Conservation (phyloP, 2,888 invertebrate genomes). For the Chymomyza procnemis region DNA sequence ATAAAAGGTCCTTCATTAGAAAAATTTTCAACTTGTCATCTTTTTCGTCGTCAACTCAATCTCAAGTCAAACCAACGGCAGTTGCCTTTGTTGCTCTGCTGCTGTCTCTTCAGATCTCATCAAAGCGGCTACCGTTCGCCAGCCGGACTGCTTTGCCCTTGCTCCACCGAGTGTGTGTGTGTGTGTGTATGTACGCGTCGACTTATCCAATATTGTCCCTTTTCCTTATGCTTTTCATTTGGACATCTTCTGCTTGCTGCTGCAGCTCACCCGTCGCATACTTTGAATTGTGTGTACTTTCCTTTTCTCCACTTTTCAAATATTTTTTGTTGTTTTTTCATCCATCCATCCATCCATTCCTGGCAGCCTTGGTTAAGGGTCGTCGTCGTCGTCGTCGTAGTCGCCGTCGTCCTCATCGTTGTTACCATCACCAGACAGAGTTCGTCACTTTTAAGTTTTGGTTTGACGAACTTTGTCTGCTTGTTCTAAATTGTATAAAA, state of each 20-base stretch:
- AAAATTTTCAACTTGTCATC: constrained; percentile 74
- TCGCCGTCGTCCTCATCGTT: too few species aligned
- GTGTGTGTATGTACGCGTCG: too few species aligned
- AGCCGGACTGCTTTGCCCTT: constrained; percentile 40
- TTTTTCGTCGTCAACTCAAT: constrained; percentile 73
- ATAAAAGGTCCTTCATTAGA: constrained; percentile 72
- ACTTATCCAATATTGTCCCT: constrained; percentile 70
- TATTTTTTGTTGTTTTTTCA: constrained; percentile 37
- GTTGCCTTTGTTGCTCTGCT: constrained; percentile 49
- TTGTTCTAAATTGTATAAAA: not conserved
- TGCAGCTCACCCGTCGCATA: not conserved
- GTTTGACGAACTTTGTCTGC: constrained; percentile 60
- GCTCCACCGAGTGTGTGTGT: constrained; percentile 41
- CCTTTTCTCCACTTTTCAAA: constrained; percentile 22
- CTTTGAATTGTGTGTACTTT: constrained; percentile 35
- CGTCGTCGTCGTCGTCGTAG: constrained; percentile 5
- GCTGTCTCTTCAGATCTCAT: constrained; percentile 64
- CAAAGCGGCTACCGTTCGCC: constrained; percentile 6
- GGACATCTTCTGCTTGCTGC: constrained; percentile 60
- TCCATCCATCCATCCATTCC: not conserved
- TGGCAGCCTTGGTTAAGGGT: constrained; percentile 5
- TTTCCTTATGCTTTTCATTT: constrained; percentile 70
- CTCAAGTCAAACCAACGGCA: constrained; percentile 67
- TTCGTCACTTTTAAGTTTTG: constrained; percentile 64
- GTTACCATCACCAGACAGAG: constrained; percentile 48